phyloP scores from a whole-genome alignment of 2,113 vertebrate genomes.

The Lates calcarifer region DNA sequence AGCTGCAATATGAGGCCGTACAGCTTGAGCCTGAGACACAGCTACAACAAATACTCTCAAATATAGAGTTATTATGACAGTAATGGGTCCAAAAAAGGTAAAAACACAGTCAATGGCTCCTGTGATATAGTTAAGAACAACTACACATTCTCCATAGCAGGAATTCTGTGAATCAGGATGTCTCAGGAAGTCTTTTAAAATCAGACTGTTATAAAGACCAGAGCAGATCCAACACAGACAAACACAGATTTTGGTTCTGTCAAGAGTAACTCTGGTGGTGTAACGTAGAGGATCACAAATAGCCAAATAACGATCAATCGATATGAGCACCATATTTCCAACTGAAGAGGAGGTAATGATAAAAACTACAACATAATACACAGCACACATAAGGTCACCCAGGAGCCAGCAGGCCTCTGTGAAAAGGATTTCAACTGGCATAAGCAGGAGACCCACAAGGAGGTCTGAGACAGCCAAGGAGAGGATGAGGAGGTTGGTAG shows the following conservation, averaged over 20 bases:
- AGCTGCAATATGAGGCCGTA: neutral
- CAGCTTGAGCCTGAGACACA: slow-evolving; percentile 39
- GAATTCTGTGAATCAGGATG: neutral
- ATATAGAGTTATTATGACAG: slow-evolving; percentile 37
- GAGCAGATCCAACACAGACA: slow-evolving; percentile 30
- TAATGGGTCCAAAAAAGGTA: slow-evolving; percentile 15
- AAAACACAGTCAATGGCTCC: neutral
- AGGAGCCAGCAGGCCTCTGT: neutral
- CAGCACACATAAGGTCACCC: slow-evolving; percentile 9
- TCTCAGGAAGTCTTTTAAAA: neutral
- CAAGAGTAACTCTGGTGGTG: neutral
- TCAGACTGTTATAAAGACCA: rapidly evolving
- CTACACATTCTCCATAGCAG: slow-evolving; percentile 35
- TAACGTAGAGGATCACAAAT: slow-evolving; percentile 54
- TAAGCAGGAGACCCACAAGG: slow-evolving; percentile 14
- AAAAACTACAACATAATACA: neutral
- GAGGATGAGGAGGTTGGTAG: slow-evolving; percentile 72
- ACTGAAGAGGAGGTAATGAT: neutral
- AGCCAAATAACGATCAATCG: slow-evolving; percentile 44
- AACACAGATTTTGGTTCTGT: neutral
- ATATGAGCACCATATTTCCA: slow-evolving; percentile 48
- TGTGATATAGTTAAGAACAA: neutral
- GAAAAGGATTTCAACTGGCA: neutral
- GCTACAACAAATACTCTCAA: slow-evolving; percentile 46
- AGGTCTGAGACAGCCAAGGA: slow-evolving; percentile 53